A percentile compares a stretch with the other conserved stretches of the same genome.
These are phyloP conservation scores for Mystacides longicornis DNA, from an alignment of 2,888 invertebrate species.

Conservation along the genomic window DNA sequence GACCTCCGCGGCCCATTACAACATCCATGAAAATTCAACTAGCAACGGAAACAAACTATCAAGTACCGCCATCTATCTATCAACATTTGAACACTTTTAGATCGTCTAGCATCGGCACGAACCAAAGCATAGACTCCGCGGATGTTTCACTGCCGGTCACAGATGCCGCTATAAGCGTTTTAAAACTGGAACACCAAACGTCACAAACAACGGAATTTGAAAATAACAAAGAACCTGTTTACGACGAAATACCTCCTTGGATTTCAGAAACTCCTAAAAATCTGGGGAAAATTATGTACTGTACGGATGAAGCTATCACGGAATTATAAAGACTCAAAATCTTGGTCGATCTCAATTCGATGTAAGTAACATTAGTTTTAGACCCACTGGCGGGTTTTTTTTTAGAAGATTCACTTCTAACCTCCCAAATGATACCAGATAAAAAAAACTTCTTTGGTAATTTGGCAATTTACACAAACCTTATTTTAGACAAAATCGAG, in stretches of 20 bases:
- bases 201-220: slow-evolving; percentile 29
- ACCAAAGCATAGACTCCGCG: slow-evolving; percentile 18
- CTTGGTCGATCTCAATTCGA: no score
- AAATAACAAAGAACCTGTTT: slow-evolving; percentile 53
- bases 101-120: slow-evolving; percentile 37
- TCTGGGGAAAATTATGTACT: slow-evolving; percentile 36
- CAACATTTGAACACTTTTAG: slow-evolving; percentile 27
- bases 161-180: slow-evolving; percentile 41
- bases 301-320: slow-evolving; percentile 43
- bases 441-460: no score
- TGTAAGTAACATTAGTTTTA: background rate
- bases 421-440: no score
- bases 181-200: slow-evolving; percentile 43
- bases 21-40: background rate
- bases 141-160: slow-evolving; percentile 31
- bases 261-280: slow-evolving; percentile 44
- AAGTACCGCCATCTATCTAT: slow-evolving; percentile 12
- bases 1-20: slow-evolving; percentile 30
- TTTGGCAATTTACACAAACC: no score
- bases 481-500: no score
- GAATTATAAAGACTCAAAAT: no score
- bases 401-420: no score
- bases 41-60: background rate
- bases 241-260: slow-evolving; percentile 60
- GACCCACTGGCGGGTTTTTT: no score